These are phyloP conservation scores for Orchestia grillus DNA, from an alignment of 1,140 invertebrate species.

Conservation along the genomic window DNA sequence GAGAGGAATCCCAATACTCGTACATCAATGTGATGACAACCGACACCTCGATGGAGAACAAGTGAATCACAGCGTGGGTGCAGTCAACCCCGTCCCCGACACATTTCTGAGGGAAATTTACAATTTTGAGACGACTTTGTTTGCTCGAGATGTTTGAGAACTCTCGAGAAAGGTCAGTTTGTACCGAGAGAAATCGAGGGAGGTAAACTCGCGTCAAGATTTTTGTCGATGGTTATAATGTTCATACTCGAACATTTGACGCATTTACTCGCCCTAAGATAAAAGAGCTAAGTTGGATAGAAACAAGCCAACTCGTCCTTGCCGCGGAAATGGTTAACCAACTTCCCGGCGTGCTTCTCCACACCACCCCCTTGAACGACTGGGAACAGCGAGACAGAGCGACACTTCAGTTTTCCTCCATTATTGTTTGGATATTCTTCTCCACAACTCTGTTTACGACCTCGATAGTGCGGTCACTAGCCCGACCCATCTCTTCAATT, in stretches of 20 bases:
- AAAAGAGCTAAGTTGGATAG: no score
- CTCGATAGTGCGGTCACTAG: neutral
- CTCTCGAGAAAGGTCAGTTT: no score
- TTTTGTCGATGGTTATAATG: no score
- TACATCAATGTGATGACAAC: neutral
- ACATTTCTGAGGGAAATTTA: neutral
- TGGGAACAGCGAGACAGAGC: neutral
- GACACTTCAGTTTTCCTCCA: neutral
- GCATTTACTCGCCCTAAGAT: no score
- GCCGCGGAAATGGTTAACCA: no score
- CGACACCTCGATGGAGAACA: neutral
- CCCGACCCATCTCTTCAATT: neutral
- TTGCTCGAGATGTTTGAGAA: no score
- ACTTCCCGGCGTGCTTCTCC: neutral
- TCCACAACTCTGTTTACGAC: constrained; percentile 42
- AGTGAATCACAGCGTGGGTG: neutral
- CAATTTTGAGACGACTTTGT: neutral
- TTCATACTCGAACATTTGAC: no score
- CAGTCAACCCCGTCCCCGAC: neutral
- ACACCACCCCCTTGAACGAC: neutral
- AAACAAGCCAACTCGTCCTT: no score
- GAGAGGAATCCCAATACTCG: neutral
- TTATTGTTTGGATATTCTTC: neutral
- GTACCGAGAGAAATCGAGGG: no score
- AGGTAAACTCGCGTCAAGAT: no score